phyloP scores from a whole-genome alignment of 2,797 vertebrate genomes.

The Sardinella longiceps region DNA sequence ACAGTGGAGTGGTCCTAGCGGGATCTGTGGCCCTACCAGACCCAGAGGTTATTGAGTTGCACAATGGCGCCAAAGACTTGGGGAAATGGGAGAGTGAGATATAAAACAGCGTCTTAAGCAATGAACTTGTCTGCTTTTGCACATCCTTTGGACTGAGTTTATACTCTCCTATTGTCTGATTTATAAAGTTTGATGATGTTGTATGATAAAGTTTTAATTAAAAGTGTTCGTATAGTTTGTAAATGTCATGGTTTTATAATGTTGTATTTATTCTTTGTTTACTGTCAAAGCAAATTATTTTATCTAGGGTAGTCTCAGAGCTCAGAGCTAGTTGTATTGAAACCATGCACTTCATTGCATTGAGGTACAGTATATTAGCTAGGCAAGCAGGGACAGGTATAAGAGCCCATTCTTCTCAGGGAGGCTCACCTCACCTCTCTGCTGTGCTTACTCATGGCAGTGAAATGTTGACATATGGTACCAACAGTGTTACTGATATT shows the following conservation, averaged over 20 bases:
- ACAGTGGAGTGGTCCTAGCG: background rate
- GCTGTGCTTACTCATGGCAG: background rate
- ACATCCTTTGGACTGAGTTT: background rate
- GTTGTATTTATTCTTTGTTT: background rate
- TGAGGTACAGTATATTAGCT: background rate
- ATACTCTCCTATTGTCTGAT: background rate
- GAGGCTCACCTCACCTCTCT: background rate
- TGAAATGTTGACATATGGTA: conserved; percentile 13
- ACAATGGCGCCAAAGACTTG: background rate
- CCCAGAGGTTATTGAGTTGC: background rate
- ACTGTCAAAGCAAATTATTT: background rate
- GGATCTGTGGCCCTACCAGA: background rate
- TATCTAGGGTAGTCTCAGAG: background rate
- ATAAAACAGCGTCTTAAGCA: background rate
- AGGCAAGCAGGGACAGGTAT: background rate
- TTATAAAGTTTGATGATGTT: background rate
- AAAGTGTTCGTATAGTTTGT: background rate
- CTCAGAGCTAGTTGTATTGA: background rate
- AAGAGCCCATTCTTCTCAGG: background rate
- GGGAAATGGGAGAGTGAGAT: background rate
- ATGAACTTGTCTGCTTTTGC: background rate
- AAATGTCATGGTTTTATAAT: background rate
- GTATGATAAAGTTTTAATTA: background rate
- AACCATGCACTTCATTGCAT: background rate
- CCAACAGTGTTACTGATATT: background rate